Base-by-base conservation (phyloP, 2,113 vertebrate species). In the Malurus alboscapulatus region DNA sequence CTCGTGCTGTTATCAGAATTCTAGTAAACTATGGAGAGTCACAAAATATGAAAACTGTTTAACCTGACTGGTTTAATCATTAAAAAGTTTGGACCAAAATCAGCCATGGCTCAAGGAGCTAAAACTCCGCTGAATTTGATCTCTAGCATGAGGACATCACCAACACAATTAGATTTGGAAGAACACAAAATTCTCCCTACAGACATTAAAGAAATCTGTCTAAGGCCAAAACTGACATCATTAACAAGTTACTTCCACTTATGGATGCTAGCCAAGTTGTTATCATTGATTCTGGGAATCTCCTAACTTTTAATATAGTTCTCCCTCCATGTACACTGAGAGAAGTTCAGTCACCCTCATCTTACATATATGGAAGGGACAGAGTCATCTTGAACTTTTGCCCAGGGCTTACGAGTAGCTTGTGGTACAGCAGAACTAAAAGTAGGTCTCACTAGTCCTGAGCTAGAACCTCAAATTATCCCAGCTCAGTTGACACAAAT, bases 51-150 rank as follows among this genome's bases (percentile, higher is more conserved):
- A 47, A 85, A 91, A 91, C 54, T 67, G 22, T 90, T 94, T 95
- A 96, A 94, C 48, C 48, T 68, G 48, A 14, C 20, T 25, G 20
- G 90, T 71, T 95, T 94, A 95, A 95, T 92, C 77, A 93, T 95
- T 96, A 90, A 94, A 71, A 55, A 63, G 32, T 40, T 83, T 88
- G 63, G 82, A 65, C n/a, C 53, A 66, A 91, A 91, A 85, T 63
- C 82, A 75, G 68, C 40, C 2, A 2, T 32, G 40, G 82, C 75
- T 85, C 57, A 74, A n/a, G 40, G 30, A 86, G 55, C 25, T 50
- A 21, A 90, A 71, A 51, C 19, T 77, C 34, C 59, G 36, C 17
- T 51, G 25, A 77, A 50, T 61, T 48, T 58, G n/a, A 73, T 58
- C 34, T 66, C 38, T 86, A 22, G 26, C 51, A 51, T 36, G 27